Base-by-base conservation (phyloP, 2,113 vertebrate genomes). In the Rana temporaria region DNA sequence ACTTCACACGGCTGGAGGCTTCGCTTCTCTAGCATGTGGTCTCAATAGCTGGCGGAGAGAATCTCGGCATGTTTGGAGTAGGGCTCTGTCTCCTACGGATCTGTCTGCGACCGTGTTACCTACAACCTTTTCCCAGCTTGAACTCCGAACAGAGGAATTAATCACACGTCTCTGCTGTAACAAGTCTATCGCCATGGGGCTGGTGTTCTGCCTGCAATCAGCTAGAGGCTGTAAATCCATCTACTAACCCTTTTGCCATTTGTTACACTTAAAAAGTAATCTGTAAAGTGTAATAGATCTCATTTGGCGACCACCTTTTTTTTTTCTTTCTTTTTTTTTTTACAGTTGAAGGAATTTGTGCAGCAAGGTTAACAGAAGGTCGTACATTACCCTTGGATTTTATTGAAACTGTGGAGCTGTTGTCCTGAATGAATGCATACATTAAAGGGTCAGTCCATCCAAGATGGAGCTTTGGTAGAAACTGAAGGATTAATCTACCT, bases 31-130 rank as follows among this genome's bases (percentile, higher is more conserved):
- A 52, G 52, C 64, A 79, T 68, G 64, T 68, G 77, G 63, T 68
- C 64, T 68, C 53, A 57, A 68, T 68, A 68, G 77, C 53, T 79
- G 77, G 30, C 63, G 62, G 42, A 78, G 76, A 78, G 60, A 11
- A 52, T 65, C 62, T 55, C 60, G 26, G 62, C 8, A 66, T 66
- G 63, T 65, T 48, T 78, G 75, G 32, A 78, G 48, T 66, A 66
- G 9, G 38, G 15, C 22, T 78, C 38, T 64, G 74, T 77, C 74
- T 64, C 74, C 59, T 64, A 66, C 24, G 20, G 73, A 78, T 65
- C 48, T 55, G 75, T 53, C 63, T 78, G 75, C n/a, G 34, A 66
- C 75, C 48, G 26, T 66, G 60, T 55, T 66, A 53, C 75, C 62
- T 55, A 78, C 75, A 78, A 63, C 34, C 60, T 66, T 19, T 55